Conservation (phyloP, 2,113 vertebrate species). For the Cynocephalus volans region DNA sequence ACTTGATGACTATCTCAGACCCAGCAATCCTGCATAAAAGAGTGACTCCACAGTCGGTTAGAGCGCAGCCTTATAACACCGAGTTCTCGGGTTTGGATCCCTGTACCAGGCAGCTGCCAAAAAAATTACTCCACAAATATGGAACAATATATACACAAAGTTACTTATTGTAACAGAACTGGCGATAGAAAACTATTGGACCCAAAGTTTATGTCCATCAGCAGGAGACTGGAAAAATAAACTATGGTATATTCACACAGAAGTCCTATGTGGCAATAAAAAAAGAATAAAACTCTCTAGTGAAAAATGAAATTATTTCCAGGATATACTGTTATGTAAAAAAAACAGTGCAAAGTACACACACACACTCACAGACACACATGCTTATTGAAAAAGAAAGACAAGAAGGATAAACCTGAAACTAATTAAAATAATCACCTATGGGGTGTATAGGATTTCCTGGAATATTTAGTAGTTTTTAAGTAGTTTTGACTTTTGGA, state of each 20-base stretch:
- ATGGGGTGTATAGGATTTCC: not conserved
- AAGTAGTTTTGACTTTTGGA: not conserved
- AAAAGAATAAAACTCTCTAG: not conserved
- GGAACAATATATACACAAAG: not conserved
- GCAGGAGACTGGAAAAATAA: not conserved
- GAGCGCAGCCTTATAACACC: too few relatives aligned
- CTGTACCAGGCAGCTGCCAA: too few relatives aligned
- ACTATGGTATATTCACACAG: not conserved
- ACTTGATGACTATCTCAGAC: not conserved
- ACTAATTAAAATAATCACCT: not conserved
- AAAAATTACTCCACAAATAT: not conserved
- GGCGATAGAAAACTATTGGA: not conserved
- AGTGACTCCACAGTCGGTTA: not conserved
- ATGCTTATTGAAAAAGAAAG: not conserved
- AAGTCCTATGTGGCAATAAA: not conserved
- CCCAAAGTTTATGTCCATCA: not conserved
- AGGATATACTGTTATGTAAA: not conserved
- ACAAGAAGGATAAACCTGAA: not conserved
- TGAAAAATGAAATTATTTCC: slow-evolving; percentile 1
- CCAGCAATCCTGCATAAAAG: not conserved
- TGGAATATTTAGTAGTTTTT: not conserved
- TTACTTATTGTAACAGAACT: not conserved
- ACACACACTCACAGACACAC: not conserved
- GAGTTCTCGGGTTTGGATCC: too few relatives aligned
- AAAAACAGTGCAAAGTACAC: not conserved